Evolutionary conservation across 2,888 invertebrate species (phyloP), one percentile per base, ranked within the genome.

Genomic region (Formica aserva): DNA sequence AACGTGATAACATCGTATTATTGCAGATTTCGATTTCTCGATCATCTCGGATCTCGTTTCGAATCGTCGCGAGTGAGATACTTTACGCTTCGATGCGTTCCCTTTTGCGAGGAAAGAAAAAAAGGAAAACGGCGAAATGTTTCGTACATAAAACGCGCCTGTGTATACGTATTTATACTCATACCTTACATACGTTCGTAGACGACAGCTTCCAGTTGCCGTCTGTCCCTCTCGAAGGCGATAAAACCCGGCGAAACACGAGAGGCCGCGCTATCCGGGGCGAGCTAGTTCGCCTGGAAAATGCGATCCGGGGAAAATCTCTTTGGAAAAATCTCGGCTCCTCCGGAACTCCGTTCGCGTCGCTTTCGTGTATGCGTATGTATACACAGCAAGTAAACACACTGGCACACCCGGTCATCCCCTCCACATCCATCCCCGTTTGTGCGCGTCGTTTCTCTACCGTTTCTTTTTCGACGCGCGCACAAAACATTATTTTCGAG

Each of bases 291-390:
- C 83, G 83, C 71, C 69, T 82, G 88, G 88, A 88, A 88, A 88
- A 88, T 83, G 83, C 87, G 81, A 88, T 88, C 86, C 60, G 66
- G 84, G 87, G 83, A 84, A 88, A 89, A 88, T 88, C 87, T 85
- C 78, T 81, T 85, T 66, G 84, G 41, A 78, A 86, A 52, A 88
- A 86, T 85, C 87, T 85, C 87, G 66, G 85, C 72, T 83, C 38
- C 55, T 52, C 15, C 66, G 62, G 52, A 45, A 76, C 86, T 77
- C 55, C 52, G 77, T 35, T 63, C 65, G 18, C 55, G 26, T 26
- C 55, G n/a, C 38, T 57, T 57, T 29, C 38, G 57, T 8, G 76
- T 63, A 81, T 52, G 57, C 82, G 75, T 85, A 26, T 77, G 48
- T 63, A 69, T 41, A 18, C 22, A 26, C n/a, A 41, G 8, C n/a